A percentile compares a stretch with the other conserved stretches of the same genome.
Conservation (phyloP, 2,888 invertebrate genomes). For the Congeria kusceri region DNA sequence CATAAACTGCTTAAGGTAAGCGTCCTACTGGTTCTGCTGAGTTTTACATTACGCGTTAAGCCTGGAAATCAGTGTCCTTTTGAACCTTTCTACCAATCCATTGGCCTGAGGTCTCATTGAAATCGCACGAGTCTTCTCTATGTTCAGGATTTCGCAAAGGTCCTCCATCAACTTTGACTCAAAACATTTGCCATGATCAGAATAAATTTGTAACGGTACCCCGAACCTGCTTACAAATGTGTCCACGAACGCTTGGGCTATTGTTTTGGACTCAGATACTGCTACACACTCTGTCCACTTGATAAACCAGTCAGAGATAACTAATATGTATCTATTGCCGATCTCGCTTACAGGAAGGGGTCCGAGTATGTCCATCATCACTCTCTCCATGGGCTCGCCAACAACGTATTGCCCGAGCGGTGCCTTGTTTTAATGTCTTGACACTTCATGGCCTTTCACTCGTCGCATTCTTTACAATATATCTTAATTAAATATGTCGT, state of each 20-base stretch:
- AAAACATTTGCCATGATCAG: constrained; percentile 29
- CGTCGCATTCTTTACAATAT: constrained; percentile 25
- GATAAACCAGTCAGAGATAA: constrained; percentile 32
- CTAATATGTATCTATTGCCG: constrained; percentile 32
- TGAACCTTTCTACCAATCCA: constrained; percentile 52
- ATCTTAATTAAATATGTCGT: constrained; percentile 20
- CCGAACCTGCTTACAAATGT: constrained; percentile 15
- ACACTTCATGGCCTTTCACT: constrained; percentile 16
- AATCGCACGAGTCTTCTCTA: constrained; percentile 46
- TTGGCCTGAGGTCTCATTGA: constrained; percentile 45
- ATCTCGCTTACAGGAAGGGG: constrained; percentile 12
- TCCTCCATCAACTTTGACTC: constrained; percentile 33
- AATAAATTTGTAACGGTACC: constrained; percentile 14
- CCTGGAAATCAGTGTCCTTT: constrained; percentile 44
- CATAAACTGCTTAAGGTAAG: constrained; percentile 45
- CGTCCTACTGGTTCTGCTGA: constrained; percentile 46
- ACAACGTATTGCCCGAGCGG: constrained; percentile 17
- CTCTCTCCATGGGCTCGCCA: constrained; percentile 34
- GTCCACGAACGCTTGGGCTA: constrained; percentile 25
- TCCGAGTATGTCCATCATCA: constrained; percentile 33
- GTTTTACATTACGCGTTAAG: constrained; percentile 27
- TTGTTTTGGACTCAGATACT: constrained; percentile 28
- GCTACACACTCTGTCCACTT: constrained; percentile 37
- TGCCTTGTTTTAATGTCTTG: constrained; percentile 15
- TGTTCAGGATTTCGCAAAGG: constrained; percentile 42